phyloP scores from a whole-genome alignment of 2,113 vertebrate species.

The Tragelaphus scriptus region DNA sequence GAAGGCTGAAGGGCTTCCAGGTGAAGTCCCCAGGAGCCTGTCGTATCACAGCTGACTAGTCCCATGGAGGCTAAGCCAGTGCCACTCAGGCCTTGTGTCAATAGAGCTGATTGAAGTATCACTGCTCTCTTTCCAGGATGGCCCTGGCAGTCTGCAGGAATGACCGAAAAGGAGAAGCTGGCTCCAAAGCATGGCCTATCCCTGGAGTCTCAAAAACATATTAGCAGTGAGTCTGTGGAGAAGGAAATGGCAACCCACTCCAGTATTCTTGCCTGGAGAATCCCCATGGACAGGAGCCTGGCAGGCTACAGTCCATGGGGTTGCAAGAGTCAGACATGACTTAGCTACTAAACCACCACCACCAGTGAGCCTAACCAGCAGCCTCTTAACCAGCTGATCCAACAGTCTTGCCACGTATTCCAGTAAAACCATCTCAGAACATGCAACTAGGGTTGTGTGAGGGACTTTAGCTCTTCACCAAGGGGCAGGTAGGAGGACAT shows the following conservation, averaged over 20 bases:
- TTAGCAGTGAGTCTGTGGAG: not conserved
- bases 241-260: not conserved
- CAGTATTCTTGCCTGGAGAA: not conserved
- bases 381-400: not conserved
- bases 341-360: not conserved
- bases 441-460: too few relatives aligned
- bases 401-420: not conserved
- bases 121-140: not conserved
- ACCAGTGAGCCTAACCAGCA: not conserved
- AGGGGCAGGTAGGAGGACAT: not conserved
- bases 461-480: not conserved
- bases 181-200: not conserved
- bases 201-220: not conserved
- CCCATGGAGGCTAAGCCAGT: not conserved
- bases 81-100: not conserved
- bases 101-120: not conserved
- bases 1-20: not conserved
- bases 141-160: not conserved
- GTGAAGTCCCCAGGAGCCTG: not conserved
- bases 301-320: not conserved
- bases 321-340: not conserved
- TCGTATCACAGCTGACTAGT: not conserved
- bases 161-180: not conserved
- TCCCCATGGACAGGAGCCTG: not conserved
- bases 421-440: not conserved